Evolutionary conservation across 2,888 invertebrate species (phyloP), one percentile per base, ranked within the genome.

Genomic region (Thumatha senex): DNA sequence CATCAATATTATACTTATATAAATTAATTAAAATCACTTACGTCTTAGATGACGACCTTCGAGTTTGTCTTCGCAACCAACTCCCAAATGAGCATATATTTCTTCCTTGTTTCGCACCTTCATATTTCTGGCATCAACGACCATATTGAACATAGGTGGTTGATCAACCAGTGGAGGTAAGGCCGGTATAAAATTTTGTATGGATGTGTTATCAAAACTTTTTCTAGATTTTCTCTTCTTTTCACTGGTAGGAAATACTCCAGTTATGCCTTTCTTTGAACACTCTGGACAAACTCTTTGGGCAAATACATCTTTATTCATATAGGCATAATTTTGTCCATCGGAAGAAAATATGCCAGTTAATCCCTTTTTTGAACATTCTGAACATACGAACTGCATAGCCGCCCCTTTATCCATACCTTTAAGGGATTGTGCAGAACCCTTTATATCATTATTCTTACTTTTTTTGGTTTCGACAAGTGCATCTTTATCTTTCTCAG

Each of bases 121-220:
- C 38, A 39, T 46, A 15, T 31, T 39, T 14, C 24, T 46, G 11
- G 46, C 34, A 9, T 44, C 43, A 24, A 44, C 43, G 18, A 35
- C 24, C 34, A 45, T 35, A 45, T 10, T 35, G 10, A 44, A 44
- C 2, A 35, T 34, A 0, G 24, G 24, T 35, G 12, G 10, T 12
- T 10, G 34, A 24, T 24, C 18, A 24, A 24, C 2, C 18, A 4
- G 43, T 12, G 34, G 34, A 7, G 36, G 36, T 5, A 5, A 5
- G 0, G 14, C 13, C 29, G 24, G 18, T 5, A 24, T 9, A 29
- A 2, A n/a, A 34, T 41, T 40, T 18, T 34, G 3, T 0, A 12
- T 18, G 11, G 8, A 1, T 9, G 8, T 18, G 1, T 24, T 11
- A 1, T 8, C 12, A 10, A 18, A 12, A 5, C 24, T 35, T 10